Percentiles rank a stretch among this genome's conserved stretches.
Conservation (phyloP, 1,140 invertebrate species). For the Cotesia typhae region DNA sequence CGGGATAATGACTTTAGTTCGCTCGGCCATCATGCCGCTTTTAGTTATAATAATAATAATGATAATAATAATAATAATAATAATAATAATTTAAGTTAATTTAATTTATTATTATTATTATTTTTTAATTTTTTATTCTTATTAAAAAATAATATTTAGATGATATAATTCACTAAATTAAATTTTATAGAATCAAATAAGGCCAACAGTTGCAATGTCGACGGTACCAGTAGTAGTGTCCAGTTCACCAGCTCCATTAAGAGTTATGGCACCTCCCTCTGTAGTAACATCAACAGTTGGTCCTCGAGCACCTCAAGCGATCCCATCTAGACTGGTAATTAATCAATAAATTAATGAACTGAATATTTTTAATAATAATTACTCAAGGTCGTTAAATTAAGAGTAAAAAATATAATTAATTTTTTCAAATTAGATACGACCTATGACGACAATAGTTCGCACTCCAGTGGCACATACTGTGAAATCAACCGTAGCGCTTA, state of each 20-base stretch:
- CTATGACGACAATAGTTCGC: slow-evolving; percentile 52
- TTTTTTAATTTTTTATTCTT: too few species aligned
- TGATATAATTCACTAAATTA: too few species aligned
- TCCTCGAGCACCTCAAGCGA: slow-evolving; percentile 59
- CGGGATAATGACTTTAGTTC: too few species aligned
- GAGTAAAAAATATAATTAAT: slow-evolving; percentile 16
- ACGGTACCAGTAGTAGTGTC: slow-evolving; percentile 54
- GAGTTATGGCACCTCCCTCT: slow-evolving; percentile 67
- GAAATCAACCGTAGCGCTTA: slow-evolving; percentile 55
- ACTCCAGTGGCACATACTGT: slow-evolving; percentile 54
- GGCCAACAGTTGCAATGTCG: slow-evolving; percentile 53
- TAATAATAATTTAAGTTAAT: too few species aligned
- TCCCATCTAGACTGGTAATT: slow-evolving; percentile 64
- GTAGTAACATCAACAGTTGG: slow-evolving; percentile 50
- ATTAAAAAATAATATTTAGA: too few species aligned
- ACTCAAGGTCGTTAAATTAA: not conserved
- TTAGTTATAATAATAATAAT: too few species aligned
- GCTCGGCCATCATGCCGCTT: too few species aligned
- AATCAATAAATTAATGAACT: slow-evolving; percentile 16
- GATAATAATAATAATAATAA: too few species aligned
- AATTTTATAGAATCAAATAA: slow-evolving; percentile 55
- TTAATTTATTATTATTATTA: too few species aligned
- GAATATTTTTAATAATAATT: not conserved
- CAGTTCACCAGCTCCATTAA: slow-evolving; percentile 67
- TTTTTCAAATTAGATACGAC: slow-evolving; percentile 47